A percentile compares a stretch with the other conserved stretches of the same genome.
phyloP scores from a whole-genome alignment of 2,797 vertebrate species.

The Pteronotus mesoamericanus region DNA sequence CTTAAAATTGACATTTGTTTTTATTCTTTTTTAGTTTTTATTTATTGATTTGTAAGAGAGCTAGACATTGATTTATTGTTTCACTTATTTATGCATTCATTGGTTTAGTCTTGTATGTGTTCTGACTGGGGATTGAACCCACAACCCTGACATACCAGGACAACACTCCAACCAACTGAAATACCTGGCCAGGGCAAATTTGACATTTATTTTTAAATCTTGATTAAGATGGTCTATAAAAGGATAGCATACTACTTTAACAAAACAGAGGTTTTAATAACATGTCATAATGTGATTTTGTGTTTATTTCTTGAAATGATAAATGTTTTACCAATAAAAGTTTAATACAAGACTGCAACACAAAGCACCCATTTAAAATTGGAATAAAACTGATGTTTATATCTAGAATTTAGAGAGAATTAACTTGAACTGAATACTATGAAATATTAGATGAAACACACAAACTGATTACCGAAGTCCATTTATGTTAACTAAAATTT shows the following conservation, averaged over 20 bases:
- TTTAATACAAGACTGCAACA: background rate
- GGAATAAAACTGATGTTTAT: background rate
- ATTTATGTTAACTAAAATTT: background rate
- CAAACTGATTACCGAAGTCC: background rate
- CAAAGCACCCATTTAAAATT: background rate
- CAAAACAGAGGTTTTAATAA: conserved; percentile 23
- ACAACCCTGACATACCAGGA: too few species aligned
- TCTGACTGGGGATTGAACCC: too few species aligned
- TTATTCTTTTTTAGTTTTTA: too few species aligned
- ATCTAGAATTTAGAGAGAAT: conserved; percentile 23
- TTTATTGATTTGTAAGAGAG: too few species aligned
- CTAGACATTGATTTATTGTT: too few species aligned
- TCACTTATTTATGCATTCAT: too few species aligned
- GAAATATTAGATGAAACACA: background rate
- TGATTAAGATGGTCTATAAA: background rate
- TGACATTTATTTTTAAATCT: background rate
- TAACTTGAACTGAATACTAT: background rate
- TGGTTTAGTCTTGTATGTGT: too few species aligned
- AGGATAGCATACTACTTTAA: background rate
- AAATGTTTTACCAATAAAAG: background rate
- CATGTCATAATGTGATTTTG: background rate
- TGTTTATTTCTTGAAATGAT: background rate
- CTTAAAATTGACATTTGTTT: background rate
- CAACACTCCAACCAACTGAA: too few species aligned
- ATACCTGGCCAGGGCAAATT: too few species aligned